Evolutionary conservation across 2,113 vertebrate genomes (phyloP).

Genomic region (Mesitornis unicolor): DNA sequence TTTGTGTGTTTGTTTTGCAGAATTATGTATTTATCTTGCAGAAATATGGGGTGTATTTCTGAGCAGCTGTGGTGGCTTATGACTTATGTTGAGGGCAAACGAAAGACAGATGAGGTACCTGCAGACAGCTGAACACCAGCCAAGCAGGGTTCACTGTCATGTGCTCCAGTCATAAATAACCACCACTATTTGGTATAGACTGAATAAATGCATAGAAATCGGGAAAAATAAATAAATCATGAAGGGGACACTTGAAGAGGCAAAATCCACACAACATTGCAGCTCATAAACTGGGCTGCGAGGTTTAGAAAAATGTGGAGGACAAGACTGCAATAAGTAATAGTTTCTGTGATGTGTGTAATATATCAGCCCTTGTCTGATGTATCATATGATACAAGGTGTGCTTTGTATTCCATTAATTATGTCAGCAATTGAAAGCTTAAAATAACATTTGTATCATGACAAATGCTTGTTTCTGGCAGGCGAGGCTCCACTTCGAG

Average conservation of each 20-base stretch:
- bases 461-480: neutral
- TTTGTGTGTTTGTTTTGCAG: neutral
- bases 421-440: neutral
- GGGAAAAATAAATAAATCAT: neutral
- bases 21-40: neutral
- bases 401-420: neutral
- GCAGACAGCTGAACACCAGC: neutral
- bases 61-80: neutral
- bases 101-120: neutral
- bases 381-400: fast-evolving
- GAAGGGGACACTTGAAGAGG: neutral
- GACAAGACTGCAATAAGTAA: neutral
- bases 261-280: neutral
- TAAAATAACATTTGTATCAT: neutral
- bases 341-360: neutral
- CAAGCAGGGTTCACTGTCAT: neutral
- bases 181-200: neutral
- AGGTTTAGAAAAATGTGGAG: neutral
- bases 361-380: neutral
- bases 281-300: neutral
- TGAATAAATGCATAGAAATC: neutral
- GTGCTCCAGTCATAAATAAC: neutral
- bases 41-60: neutral
- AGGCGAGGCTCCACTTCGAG: fast-evolving
- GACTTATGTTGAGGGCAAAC: neutral